These are phyloP conservation scores for Actinia equina DNA, from an alignment of 64 coral and sea anemone species.

Conservation along the genomic window DNA sequence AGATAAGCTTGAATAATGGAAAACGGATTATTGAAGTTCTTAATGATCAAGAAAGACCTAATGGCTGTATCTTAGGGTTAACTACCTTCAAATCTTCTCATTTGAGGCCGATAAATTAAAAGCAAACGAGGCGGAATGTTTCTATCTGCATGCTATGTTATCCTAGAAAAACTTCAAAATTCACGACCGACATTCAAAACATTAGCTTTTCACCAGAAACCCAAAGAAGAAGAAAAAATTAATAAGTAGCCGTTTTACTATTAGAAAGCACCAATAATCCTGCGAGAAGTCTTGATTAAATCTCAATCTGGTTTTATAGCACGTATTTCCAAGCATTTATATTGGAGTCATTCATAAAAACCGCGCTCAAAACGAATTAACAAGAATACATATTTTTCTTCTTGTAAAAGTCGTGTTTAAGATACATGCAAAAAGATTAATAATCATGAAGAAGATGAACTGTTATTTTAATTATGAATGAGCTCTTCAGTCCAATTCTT, in stretches of 20 bases:
- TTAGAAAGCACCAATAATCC: not conserved
- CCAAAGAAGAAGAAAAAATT: not conserved
- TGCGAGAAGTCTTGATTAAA: not conserved
- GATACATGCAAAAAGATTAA: too few relatives aligned
- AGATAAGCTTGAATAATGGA: conserved; percentile 13
- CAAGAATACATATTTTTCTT: not conserved
- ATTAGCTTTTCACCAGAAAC: not conserved
- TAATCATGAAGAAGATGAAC: not conserved
- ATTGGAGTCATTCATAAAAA: not conserved
- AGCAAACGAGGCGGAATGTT: not conserved
- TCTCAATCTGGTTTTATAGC: not conserved
- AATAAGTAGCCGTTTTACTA: not conserved
- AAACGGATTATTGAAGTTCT: not conserved
- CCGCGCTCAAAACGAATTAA: not conserved
- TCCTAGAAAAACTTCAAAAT: not conserved
- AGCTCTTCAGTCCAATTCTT: not conserved
- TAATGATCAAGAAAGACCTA: conserved; percentile 6
- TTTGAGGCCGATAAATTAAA: not conserved
- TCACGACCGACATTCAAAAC: not conserved
- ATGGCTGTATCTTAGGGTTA: not conserved
- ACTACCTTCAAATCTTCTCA: not conserved
- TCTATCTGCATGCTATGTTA: not conserved
- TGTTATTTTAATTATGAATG: not conserved
- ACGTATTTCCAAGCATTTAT: not conserved
- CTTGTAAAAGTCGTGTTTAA: not conserved